Base-by-base conservation (phyloP, 2,113 vertebrate genomes). In the Thunnus thynnus region DNA sequence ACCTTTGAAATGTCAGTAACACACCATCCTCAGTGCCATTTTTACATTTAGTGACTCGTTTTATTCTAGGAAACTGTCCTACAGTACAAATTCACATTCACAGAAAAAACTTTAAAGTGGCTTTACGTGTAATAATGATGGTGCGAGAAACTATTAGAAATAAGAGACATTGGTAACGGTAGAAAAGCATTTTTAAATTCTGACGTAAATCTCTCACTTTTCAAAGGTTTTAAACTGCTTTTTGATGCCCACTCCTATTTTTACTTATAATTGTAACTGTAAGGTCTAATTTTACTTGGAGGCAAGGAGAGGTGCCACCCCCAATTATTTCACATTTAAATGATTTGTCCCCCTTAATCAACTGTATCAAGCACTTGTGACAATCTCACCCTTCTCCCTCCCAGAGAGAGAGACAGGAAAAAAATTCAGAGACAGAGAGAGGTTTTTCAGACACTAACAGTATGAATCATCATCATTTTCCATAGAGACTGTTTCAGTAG, bases 1-100 rank as follows among this genome's bases (percentile, higher is more conserved):
- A 44, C 44, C 65, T 60, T 84, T 73, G 32, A 84, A 81, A 86
- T 86, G 65, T 62, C 58, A 82, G 51, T 9, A 58, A 70, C 18
- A 25, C 51, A 17, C 17, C 25, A 57, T 68, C 62, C 5, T 44
- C 78, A 17, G 4, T 46, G 64, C 46, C 44, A 14, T 47, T 63
- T 63, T 41, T 70, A 3, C 5, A 17, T 68, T 57, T 27, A 51
- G 7, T 25, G 57, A 52, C 2, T 7, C 27, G 41, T 17, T 44
- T 68, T 44, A 48, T 50, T 77, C 13, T 17, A 52, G 9, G 41
- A 74, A 73, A n/a, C 1, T 1, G 51, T 60, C 18, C 32, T 1
- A 36, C 17, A 22, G 44, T 18, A 14, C 5, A 47, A 5, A 18
- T 2, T 5, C 20, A 13, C 32, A 47, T 16, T 20, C 8, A 60